Base-by-base conservation (phyloP, 2,797 vertebrate species). In the Aratinga solstitialis region DNA sequence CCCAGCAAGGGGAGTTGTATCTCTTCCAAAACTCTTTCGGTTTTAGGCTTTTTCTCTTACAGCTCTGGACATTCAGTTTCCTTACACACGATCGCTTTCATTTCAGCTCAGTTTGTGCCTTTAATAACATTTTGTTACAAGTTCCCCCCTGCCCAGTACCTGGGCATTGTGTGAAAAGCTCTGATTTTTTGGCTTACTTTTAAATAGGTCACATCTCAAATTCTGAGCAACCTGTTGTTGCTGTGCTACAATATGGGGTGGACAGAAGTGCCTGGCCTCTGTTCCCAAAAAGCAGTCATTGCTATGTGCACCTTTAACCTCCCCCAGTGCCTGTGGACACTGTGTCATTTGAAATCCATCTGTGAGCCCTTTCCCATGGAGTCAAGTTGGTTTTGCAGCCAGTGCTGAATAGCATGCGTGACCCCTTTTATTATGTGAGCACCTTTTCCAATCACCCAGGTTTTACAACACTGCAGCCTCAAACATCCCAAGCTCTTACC, bases 401-500 rank as follows among this genome's bases (percentile, higher is more conserved):
- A 83, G 42, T 27, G 50, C 22, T 63, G 53, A 75, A 48, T n/a
- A 50, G 12, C 23, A 43, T 51, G 2, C 0, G 8, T 50, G 59
- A 59, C 17, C 40, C 54, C 26, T 73, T 48, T 12, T 18, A 18
- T 13, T 69, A 45, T 73, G 69, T 5, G 15, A 69, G 42, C 40
- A 43, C 9, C 23, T 61, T 36, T 34, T 47, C 76, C 47, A 15
- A 36, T n/a, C 11, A n/a, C 22, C 45, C 42, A 40, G 50, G 9
- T 29, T 48, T 30, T 8, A 11, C 9, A 6, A 30, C 1, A 1
- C 15, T 30, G 34, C 24, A 32, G 13, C 20, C 2, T 1, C 21
- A 27, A 82, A 54, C 40, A 22, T 3, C 14, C 38, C 18, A 38
- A 56, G 59, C 13, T 53, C 92, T 94, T 79, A 99, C 99, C 99